These are phyloP conservation scores for Aphaenogaster rudis DNA, from an alignment of 1,140 invertebrate species.

Conservation along the genomic window DNA sequence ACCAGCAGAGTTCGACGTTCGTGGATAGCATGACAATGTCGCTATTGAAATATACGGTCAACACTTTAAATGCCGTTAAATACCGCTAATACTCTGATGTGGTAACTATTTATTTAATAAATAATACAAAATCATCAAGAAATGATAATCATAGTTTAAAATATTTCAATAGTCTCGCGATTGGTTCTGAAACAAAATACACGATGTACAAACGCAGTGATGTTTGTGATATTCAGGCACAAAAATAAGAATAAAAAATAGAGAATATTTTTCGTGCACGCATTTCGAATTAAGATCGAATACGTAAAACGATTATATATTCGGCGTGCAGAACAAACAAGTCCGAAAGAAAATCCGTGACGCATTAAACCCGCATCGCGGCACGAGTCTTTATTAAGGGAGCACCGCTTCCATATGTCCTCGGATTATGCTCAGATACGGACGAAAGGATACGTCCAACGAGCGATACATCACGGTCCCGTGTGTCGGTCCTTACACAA, in stretches of 20 bases:
- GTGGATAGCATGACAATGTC: not conserved
- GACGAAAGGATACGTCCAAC: slow-evolving; percentile 51
- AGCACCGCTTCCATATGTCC: slow-evolving; percentile 4
- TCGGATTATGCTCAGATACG: slow-evolving; percentile 39
- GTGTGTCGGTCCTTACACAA: slow-evolving; percentile 59
- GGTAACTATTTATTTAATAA: not conserved
- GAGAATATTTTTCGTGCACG: not conserved
- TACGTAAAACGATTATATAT: not conserved
- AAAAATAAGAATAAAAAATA: not conserved
- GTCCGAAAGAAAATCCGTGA: slow-evolving; percentile 49
- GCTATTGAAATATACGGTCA: not conserved
- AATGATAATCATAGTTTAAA: not conserved
- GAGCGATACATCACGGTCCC: slow-evolving; percentile 67
- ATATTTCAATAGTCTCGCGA: not conserved
- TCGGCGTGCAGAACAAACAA: not conserved
- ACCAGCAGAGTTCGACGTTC: not conserved
- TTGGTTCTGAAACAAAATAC: not conserved
- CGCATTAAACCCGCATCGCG: slow-evolving; percentile 41
- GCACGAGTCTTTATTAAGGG: slow-evolving; percentile 60
- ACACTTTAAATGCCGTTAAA: not conserved
- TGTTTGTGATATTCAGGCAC: no score
- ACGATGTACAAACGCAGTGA: not conserved
- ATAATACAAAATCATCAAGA: not conserved
- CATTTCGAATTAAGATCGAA: slow-evolving; percentile 15
- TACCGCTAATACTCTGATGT: not conserved